Evolutionary conservation across 2,113 vertebrate genomes (phyloP).

Genomic region (Eolophus roseicapilla): DNA sequence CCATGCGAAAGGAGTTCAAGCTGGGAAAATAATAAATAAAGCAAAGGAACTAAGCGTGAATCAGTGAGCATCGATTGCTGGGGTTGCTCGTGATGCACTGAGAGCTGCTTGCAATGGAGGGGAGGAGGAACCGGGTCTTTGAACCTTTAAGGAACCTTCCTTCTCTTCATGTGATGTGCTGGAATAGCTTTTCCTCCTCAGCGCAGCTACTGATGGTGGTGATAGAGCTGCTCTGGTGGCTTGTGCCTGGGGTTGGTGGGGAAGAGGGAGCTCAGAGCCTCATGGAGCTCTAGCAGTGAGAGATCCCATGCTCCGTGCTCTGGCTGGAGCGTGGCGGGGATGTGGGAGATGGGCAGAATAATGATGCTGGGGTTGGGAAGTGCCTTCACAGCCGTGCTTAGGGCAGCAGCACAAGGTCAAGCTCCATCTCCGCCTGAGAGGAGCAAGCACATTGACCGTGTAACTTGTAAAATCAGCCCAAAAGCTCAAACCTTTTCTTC

Average conservation of each 20-base stretch:
- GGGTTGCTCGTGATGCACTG: background rate
- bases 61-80: background rate
- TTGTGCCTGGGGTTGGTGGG: background rate
- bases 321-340: fast-evolving
- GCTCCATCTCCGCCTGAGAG: background rate
- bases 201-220: background rate
- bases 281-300: background rate
- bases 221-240: background rate
- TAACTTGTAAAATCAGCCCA: background rate
- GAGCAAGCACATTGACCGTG: fast-evolving
- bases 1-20: background rate
- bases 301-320: background rate
- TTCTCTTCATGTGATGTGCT: background rate
- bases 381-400: fast-evolving
- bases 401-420: background rate
- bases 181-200: background rate
- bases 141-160: background rate
- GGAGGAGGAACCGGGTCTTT: background rate
- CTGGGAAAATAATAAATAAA: conserved; percentile 59
- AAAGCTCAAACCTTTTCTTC: background rate
- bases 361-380: background rate
- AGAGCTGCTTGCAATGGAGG: background rate
- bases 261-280: too few relatives aligned
- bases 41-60: conserved; percentile 46
- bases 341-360: background rate